phyloP scores from a whole-genome alignment of 2,888 invertebrate species.

The Zaprionus bogoriensis region DNA sequence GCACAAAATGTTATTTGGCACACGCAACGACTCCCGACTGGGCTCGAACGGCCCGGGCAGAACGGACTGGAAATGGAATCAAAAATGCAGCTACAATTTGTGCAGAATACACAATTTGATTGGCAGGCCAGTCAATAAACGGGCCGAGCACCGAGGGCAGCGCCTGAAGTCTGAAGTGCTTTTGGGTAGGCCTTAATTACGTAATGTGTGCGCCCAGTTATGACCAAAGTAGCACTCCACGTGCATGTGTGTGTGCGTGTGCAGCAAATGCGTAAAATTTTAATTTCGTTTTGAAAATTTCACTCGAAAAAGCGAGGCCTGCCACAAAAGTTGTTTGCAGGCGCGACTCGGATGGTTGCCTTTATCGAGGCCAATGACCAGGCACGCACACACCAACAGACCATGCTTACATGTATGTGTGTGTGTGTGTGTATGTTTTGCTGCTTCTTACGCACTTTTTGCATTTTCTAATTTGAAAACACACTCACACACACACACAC shows the following conservation, averaged over 20 bases:
- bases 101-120: slow-evolving; percentile 66
- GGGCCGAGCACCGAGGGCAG: slow-evolving; percentile 28
- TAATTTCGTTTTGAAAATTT: slow-evolving; percentile 78
- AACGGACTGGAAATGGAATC: slow-evolving; percentile 67
- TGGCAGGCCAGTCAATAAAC: slow-evolving; percentile 72
- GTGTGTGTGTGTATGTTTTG: slow-evolving; percentile 35
- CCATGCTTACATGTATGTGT: not conserved
- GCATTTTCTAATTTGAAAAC: slow-evolving; percentile 71
- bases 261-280: slow-evolving; percentile 75
- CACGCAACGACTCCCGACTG: slow-evolving; percentile 32
- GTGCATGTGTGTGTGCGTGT: slow-evolving; percentile 30
- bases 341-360: slow-evolving; percentile 66
- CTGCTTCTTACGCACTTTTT: slow-evolving; percentile 76
- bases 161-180: slow-evolving; percentile 77
- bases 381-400: slow-evolving; percentile 35
- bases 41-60: no score
- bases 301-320: slow-evolving; percentile 53
- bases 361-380: slow-evolving; percentile 75
- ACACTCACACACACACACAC: slow-evolving; percentile 17
- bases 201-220: slow-evolving; percentile 76
- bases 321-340: slow-evolving; percentile 66
- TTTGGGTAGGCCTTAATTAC: slow-evolving; percentile 78
- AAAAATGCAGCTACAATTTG: slow-evolving; percentile 72
- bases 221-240: slow-evolving; percentile 71
- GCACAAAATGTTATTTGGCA: slow-evolving; percentile 67